These are phyloP conservation scores for Sylvia atricapilla DNA, from an alignment of 2,113 vertebrate genomes.

Conservation along the genomic window DNA sequence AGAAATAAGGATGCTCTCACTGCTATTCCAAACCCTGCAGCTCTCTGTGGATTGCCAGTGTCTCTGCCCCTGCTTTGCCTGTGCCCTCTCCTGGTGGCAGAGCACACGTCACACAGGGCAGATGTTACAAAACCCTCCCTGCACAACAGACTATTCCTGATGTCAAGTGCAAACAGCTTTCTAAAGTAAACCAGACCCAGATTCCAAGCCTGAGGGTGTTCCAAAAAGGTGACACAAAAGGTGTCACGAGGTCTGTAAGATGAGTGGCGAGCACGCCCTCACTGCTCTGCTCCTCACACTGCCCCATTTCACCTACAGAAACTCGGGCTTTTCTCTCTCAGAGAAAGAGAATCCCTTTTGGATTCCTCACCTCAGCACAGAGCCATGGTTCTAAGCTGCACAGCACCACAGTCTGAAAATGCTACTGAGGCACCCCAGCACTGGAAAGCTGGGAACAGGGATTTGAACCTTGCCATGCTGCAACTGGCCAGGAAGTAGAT, in stretches of 20 bases:
- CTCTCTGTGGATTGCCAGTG: not conserved
- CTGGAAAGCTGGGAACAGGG: not conserved
- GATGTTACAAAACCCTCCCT: not conserved
- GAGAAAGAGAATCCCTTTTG: not conserved
- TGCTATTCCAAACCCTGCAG: not conserved
- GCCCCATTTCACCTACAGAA: not conserved
- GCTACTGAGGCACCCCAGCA: not conserved
- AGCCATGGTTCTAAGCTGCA: not conserved
- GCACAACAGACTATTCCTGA: not conserved
- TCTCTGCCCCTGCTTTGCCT: not conserved
- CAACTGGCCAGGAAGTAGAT: not conserved
- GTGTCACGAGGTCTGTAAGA: accelerated
- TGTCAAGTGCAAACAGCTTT: not conserved
- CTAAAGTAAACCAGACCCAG: not conserved
- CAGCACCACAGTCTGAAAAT: not conserved
- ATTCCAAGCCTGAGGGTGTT: not conserved
- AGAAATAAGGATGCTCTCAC: not conserved
- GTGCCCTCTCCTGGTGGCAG: not conserved
- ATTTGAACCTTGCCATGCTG: not conserved
- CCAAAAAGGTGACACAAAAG: not conserved
- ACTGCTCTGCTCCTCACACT: not conserved
- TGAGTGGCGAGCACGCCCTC: not conserved
- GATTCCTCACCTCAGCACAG: not conserved
- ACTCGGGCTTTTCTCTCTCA: not conserved
- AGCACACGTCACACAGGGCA: not conserved